phyloP scores from a whole-genome alignment of 1,140 invertebrate genomes.

The Octopus sinensis region DNA sequence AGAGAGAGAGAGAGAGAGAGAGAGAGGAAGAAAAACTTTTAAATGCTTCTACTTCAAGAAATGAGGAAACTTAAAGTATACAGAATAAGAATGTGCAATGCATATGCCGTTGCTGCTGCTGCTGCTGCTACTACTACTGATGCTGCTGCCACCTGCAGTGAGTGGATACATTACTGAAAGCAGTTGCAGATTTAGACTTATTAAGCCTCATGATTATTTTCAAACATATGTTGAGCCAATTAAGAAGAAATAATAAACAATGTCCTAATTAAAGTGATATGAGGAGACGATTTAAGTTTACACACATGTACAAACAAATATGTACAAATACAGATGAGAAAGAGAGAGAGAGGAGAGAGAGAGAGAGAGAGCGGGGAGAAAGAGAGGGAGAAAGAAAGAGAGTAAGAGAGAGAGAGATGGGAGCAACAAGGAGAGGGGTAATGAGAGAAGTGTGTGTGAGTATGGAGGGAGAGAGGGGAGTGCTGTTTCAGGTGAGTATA shows the following conservation, averaged over 20 bases:
- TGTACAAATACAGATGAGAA: background rate
- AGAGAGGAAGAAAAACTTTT: background rate
- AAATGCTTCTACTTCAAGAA: too few relatives aligned
- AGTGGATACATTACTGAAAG: too few relatives aligned
- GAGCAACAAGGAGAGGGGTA: background rate
- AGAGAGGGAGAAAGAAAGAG: background rate
- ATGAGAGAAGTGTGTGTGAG: background rate
- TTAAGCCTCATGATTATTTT: background rate
- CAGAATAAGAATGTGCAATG: too few relatives aligned
- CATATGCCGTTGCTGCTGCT: too few relatives aligned
- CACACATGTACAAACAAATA: background rate
- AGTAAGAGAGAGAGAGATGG: background rate
- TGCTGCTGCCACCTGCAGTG: too few relatives aligned
- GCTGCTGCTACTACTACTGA: too few relatives aligned
- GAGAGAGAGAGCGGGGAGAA: background rate
- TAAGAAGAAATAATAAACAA: conserved; percentile 6
- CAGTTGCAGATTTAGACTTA: too few relatives aligned
- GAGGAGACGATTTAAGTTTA: background rate
- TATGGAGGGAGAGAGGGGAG: background rate
- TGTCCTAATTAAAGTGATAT: background rate
- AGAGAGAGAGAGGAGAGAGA: background rate
- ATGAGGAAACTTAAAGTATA: too few relatives aligned
- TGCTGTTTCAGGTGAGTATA: too few relatives aligned
- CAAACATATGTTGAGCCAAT: conserved; percentile 7
- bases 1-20: background rate